Evolutionary conservation across 2,797 vertebrate species (phyloP).

Genomic region (Macropodus opercularis): DNA sequence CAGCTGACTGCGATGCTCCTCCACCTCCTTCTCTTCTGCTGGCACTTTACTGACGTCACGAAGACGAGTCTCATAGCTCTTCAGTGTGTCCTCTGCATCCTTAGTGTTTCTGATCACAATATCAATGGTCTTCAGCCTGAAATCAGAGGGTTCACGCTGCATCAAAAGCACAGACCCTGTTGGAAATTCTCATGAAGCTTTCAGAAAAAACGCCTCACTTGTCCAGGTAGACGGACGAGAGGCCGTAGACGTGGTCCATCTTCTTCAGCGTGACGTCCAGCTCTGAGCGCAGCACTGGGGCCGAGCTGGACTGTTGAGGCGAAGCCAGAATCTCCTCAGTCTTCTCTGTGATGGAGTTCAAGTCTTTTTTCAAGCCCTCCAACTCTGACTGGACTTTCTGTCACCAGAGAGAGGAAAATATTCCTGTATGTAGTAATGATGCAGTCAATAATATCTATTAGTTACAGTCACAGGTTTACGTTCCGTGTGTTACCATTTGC

Average conservation of each 20-base stretch:
- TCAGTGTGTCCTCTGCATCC: conserved; percentile 88
- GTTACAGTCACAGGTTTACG: too few species aligned
- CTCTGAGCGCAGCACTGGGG: conserved; percentile 87
- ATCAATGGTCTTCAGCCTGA: conserved; percentile 92
- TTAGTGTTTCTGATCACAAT: conserved; percentile 91
- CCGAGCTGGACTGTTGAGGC: conserved; percentile 80
- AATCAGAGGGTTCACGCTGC: neutral
- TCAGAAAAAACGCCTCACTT: conserved; percentile 79
- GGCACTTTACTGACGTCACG: conserved; percentile 89
- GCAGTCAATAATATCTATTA: too few species aligned
- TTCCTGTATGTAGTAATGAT: neutral
- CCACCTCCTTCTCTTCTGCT: conserved; percentile 83
- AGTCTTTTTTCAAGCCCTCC: conserved; percentile 88
- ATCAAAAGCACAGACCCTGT: neutral
- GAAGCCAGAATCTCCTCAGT: conserved; percentile 85
- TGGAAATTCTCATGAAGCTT: fast-evolving
- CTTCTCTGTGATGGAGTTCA: conserved; percentile 83
- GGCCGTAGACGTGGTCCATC: conserved; percentile 91
- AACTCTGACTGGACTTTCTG: conserved; percentile 91
- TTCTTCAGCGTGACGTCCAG: conserved; percentile 90
- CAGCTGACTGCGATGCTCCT: conserved; percentile 83
- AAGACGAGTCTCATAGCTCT: conserved; percentile 86
- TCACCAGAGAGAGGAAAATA: neutral
- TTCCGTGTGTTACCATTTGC: conserved; percentile 83
- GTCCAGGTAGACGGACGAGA: conserved; percentile 94